Evolutionary conservation across 2,888 invertebrate genomes (phyloP), one percentile per base, ranked within the genome.

Genomic region (Lamproptera curius): DNA sequence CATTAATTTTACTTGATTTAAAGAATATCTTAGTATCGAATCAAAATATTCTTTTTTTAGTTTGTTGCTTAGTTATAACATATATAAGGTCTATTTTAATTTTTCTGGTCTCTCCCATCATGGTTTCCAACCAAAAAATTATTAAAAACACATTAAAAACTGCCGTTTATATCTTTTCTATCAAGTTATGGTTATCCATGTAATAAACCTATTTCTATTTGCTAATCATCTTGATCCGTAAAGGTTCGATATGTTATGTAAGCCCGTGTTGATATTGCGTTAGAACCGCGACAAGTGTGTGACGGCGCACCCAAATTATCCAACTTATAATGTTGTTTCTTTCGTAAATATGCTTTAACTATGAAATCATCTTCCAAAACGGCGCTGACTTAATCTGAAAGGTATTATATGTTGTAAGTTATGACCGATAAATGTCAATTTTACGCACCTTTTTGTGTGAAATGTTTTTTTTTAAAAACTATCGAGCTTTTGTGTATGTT

Each of bases 181-280:
- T 4, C 8, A 23, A 6, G 8, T 23, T 23, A 23, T 23, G 8
- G 23, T 23, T 8, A 6, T 23, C 4, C 23, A 6, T 23, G 4
- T 23, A 23, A 23, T 8, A 23, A 8, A 23, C 23, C 5, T 23
- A 23, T 8, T 6, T 6, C 5, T 23, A 23, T 6, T 23, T 23
- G 8, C 4, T 4, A 23, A 8, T 8, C 23, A 23, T 16, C 35
- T 6, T 23, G 15, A 26, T 37, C 15, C 42, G 28, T 47, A 31
- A 42, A 28, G 37, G 28, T 42, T 23, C 11, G 33, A 23, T 3
- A 8, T 17, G 37, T 42, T 47, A 37, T 37, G 23, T 37, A 37
- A 47, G 31, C 5, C 23, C 13, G 39, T 46, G 23, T 31, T 36
- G 20, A 33, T 23, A 13, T 38, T 26, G 70, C 54, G 74, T 65